Evolutionary conservation across 92 coral and sea anemone species (phyloP).

Genomic region (Porites divaricata): DNA sequence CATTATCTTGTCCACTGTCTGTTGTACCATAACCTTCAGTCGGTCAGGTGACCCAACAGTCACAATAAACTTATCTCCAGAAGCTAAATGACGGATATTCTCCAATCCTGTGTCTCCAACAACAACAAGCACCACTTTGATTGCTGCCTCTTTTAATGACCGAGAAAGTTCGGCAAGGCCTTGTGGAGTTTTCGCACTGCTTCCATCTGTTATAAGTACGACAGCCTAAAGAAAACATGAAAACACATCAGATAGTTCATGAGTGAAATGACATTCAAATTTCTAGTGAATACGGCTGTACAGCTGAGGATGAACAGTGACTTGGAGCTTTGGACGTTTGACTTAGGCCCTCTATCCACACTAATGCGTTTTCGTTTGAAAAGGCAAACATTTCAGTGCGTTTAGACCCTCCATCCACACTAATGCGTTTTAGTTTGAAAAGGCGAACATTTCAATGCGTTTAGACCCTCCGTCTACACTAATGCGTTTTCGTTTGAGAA

Average conservation of each 20-base stretch:
- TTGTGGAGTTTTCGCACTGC: constrained; percentile 61
- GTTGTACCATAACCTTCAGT: constrained; percentile 46
- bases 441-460: no score
- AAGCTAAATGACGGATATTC: constrained; percentile 64
- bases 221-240: constrained; percentile 52
- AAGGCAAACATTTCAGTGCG: no score
- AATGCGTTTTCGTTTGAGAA: no score
- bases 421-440: no score
- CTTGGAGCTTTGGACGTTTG: no score
- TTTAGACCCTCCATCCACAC: no score
- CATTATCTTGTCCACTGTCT: constrained; percentile 71
- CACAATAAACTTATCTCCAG: constrained; percentile 71
- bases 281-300: background rate
- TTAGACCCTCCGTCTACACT: no score
- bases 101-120: constrained; percentile 73
- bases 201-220: constrained; percentile 74
- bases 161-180: constrained; percentile 66
- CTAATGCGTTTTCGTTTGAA: no score
- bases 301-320: no score
- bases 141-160: constrained; percentile 60
- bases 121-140: constrained; percentile 79
- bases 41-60: constrained; percentile 76
- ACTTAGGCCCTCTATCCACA: no score
- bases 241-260: background rate
- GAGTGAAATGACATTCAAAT: background rate